A percentile compares a stretch with the other conserved stretches of the same genome.
Conservation (phyloP, 2,888 invertebrate species). For the Leucoma salicis region DNA sequence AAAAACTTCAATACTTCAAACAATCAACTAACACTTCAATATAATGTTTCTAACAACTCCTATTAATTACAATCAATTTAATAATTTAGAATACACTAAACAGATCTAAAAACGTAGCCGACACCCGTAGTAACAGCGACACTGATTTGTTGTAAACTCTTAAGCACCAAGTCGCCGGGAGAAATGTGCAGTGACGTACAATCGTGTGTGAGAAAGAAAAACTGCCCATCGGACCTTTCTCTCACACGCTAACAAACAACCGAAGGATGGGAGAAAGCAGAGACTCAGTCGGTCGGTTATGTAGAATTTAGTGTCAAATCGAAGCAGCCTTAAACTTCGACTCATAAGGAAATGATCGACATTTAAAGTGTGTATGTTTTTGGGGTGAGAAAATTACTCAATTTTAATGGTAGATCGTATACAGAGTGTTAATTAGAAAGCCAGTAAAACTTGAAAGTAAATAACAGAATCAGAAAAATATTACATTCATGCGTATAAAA, state of each 20-base stretch:
- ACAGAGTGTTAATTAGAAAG: too few relatives aligned
- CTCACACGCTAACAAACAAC: slow-evolving; percentile 43
- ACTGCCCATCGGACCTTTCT: slow-evolving; percentile 55
- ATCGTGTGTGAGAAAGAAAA: slow-evolving; percentile 70
- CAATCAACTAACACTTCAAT: slow-evolving; percentile 22
- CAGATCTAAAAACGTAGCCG: slow-evolving; percentile 65
- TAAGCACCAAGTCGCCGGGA: slow-evolving; percentile 54
- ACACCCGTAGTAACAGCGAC: slow-evolving; percentile 61
- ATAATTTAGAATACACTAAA: slow-evolving; percentile 41
- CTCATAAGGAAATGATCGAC: slow-evolving; percentile 28
- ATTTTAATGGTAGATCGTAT: not conserved
- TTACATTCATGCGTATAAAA: too few relatives aligned
- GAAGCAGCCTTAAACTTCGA: slow-evolving; percentile 38
- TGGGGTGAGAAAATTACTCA: slow-evolving; percentile 22
- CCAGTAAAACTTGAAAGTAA: too few relatives aligned
- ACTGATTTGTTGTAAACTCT: slow-evolving; percentile 63
- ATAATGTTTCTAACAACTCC: slow-evolving; percentile 39
- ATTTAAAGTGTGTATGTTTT: slow-evolving; percentile 22
- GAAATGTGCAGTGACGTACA: slow-evolving; percentile 75
- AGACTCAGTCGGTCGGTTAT: slow-evolving; percentile 68
- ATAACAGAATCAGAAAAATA: too few relatives aligned
- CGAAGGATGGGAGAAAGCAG: slow-evolving; percentile 57
- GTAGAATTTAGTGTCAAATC: slow-evolving; percentile 75
- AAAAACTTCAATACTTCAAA: slow-evolving; percentile 38
- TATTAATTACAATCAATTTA: slow-evolving; percentile 47